phyloP scores from a whole-genome alignment of 2,888 invertebrate species.

The Ecliptopera silaceata region DNA sequence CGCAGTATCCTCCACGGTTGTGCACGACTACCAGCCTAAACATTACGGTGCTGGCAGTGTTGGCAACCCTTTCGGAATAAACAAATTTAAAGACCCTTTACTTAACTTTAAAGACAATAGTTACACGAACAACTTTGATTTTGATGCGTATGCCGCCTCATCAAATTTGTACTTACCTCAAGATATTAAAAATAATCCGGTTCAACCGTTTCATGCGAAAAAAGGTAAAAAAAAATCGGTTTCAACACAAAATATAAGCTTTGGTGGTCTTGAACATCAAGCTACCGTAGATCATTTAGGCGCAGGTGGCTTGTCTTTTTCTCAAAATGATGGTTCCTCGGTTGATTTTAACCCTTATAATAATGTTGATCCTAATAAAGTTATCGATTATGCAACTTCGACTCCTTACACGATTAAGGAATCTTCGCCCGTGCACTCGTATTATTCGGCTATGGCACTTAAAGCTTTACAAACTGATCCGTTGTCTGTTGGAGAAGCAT shows the following conservation, averaged over 20 bases:
- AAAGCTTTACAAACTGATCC: conserved; percentile 63
- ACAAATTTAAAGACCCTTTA: conserved; percentile 62
- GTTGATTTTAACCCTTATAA: conserved; percentile 48
- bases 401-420: conserved; percentile 63
- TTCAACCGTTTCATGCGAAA: conserved; percentile 44
- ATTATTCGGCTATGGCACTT: conserved; percentile 66
- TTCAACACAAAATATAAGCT: conserved; percentile 73
- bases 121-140: conserved; percentile 64
- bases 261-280: conserved; percentile 67
- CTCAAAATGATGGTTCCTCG: conserved; percentile 48
- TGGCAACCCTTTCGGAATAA: conserved; percentile 46
- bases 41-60: conserved; percentile 40
- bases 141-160: conserved; percentile 66
- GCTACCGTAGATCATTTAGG: conserved; percentile 66
- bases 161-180: conserved; percentile 59
- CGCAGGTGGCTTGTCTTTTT: conserved; percentile 49
- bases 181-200: conserved; percentile 50
- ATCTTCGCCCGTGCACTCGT: conserved; percentile 63
- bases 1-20: conserved; percentile 63
- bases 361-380: conserved; percentile 48
- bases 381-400: conserved; percentile 49
- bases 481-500: conserved; percentile 60
- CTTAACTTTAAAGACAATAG: conserved; percentile 57
- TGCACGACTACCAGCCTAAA: conserved; percentile 70
- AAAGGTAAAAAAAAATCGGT: conserved; percentile 70